phyloP scores from a whole-genome alignment of 2,797 vertebrate genomes.

The Danio albolineatus region DNA sequence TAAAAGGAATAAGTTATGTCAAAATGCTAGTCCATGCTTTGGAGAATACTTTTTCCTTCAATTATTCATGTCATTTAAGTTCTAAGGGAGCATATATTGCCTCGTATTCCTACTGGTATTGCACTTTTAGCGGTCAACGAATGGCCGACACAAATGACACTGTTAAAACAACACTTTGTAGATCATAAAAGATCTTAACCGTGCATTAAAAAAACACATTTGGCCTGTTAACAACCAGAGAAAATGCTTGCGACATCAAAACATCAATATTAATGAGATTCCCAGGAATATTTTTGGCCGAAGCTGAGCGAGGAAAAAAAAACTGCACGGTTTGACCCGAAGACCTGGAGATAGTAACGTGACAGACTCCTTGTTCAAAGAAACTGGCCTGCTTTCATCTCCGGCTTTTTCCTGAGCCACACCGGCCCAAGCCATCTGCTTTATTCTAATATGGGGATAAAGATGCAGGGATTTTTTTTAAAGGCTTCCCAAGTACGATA shows the following conservation, averaged over 20 bases:
- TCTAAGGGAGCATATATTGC: neutral
- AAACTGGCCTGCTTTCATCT: conserved; percentile 80
- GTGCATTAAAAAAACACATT: conserved; percentile 20
- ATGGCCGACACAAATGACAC: conserved; percentile 15
- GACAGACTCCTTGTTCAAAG: conserved; percentile 82
- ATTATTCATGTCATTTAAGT: neutral
- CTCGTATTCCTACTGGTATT: neutral
- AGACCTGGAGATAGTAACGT: conserved; percentile 77
- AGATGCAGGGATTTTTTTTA: conserved; percentile 64
- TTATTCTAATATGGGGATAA: conserved; percentile 76
- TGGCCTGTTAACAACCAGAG: conserved; percentile 3
- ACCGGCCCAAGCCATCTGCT: conserved; percentile 82
- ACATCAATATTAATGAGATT: conserved; percentile 81
- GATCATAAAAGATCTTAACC: neutral
- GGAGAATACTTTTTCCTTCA: neutral
- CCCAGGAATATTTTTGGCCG: conserved; percentile 69
- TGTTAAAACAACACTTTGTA: neutral
- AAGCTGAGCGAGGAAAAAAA: conserved; percentile 73
- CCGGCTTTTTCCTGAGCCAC: conserved; percentile 72
- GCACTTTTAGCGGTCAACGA: neutral
- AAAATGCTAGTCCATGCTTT: neutral
- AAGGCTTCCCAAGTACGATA: conserved; percentile 61
- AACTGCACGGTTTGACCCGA: conserved; percentile 77
- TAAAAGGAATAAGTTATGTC: neutral
- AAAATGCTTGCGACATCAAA: conserved; percentile 48